Evolutionary conservation across 1,140 invertebrate species (phyloP), one percentile per base, ranked within the genome.

Genomic region (Muscidifurax raptorellus): DNA sequence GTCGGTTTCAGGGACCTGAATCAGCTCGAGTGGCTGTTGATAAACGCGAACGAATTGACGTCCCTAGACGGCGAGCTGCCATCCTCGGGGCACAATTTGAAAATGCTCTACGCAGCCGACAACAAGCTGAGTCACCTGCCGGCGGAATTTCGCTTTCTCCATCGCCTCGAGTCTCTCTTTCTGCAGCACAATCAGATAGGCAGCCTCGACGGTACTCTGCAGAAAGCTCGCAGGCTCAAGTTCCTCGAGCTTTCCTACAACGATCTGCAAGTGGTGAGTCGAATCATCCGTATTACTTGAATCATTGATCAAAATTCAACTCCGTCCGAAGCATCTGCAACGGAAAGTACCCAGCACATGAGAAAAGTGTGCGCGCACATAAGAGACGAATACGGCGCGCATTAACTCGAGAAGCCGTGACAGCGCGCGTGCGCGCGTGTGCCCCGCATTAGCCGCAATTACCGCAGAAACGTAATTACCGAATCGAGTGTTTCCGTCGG

Each of bases 51-150:
- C 89, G 94, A 96, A 74, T 92, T 97, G 44, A 95, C 95, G 76
- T 94, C 95, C 18, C 92, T 97, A 83, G 96, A 97, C 27, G 95
- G 95, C 32, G 95, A 97, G 91, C 89, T 97, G 84, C 96, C 96
- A 13, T 92, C 90, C 82, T 90, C 93, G 93, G 93, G 95, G 91
- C 93, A 95, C 93, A 95, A 95, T 88, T 89, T 97, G 4, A 94
- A 94, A 25, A 93, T 96, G 86, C 93, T 97, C 0, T 95, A 96
- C 88, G 95, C 95, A 1, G 95, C 95, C 13, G 93, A 96, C 87
- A 97, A 97, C 88, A 94, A 95, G 67, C 86, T 97, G 71, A 94
- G 95, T 81, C 94, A 93, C 83, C 90, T 97, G 74, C 96, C 97
- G 0, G 93, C 94, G 52, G 95, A 96, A 88, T 93, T 97, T 85